These are phyloP conservation scores for Papilio gigon DNA, from an alignment of 2,888 invertebrate species.

Conservation along the genomic window DNA sequence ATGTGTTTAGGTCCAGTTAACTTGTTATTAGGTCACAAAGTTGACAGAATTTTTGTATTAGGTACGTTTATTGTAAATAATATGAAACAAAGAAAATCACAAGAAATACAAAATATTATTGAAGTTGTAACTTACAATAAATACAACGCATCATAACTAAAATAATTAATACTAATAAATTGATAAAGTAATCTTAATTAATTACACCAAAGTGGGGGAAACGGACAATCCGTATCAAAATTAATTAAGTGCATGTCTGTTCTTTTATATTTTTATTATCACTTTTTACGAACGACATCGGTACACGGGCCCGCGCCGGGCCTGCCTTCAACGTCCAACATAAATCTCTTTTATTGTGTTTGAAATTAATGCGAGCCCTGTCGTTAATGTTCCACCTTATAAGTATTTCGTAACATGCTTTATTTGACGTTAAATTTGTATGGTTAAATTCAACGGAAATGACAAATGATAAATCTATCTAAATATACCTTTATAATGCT, in stretches of 20 bases:
- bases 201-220: slow-evolving; percentile 24
- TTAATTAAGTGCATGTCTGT: slow-evolving; percentile 29
- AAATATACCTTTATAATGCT: too few relatives aligned
- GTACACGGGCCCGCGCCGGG: not conserved
- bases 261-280: slow-evolving; percentile 19
- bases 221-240: slow-evolving; percentile 9
- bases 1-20: too few relatives aligned
- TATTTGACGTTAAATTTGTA: not conserved
- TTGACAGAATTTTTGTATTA: too few relatives aligned
- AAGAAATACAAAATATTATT: not conserved
- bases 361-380: not conserved
- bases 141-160: not conserved
- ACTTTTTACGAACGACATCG: not conserved
- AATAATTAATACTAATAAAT: slow-evolving; percentile 2
- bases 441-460: too few relatives aligned
- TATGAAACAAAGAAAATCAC: not conserved
- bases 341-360: slow-evolving; percentile 28
- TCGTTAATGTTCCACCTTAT: slow-evolving; percentile 2
- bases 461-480: too few relatives aligned
- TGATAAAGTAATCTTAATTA: slow-evolving; percentile 11
- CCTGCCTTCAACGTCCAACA: slow-evolving; percentile 5
- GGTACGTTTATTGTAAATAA: too few relatives aligned
- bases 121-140: not conserved
- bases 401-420: not conserved
- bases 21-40: too few relatives aligned